Percentiles rank a stretch among this genome's conserved stretches.
phyloP scores from a whole-genome alignment of 2,888 invertebrate species.

The Ctena decussata region DNA sequence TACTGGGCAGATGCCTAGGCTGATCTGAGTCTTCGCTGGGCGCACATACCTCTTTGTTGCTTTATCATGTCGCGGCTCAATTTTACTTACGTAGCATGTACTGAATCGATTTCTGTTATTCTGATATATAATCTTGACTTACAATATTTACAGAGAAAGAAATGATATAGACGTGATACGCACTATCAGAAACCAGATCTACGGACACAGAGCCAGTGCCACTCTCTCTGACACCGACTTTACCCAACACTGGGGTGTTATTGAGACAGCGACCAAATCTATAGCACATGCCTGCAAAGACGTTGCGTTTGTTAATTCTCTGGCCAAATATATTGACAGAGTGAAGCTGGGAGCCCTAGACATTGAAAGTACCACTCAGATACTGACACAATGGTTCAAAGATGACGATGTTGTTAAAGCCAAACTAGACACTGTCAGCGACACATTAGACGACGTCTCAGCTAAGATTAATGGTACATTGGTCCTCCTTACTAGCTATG shows the following conservation, averaged over 20 bases:
- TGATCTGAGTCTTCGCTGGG: no score
- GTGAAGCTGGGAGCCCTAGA: not conserved
- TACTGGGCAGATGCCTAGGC: no score
- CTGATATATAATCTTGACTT: no score
- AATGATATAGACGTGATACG: not conserved
- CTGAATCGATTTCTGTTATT: no score
- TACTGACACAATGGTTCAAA: not conserved
- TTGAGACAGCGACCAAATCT: not conserved
- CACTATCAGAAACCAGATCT: not conserved
- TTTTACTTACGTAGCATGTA: no score
- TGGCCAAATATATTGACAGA: not conserved
- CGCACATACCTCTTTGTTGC: no score
- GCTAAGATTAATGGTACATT: not conserved
- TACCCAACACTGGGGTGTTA: not conserved
- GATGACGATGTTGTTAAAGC: not conserved
- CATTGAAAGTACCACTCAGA: not conserved
- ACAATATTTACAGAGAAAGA: no score
- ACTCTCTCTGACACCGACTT: not conserved
- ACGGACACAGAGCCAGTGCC: constrained; percentile 4
- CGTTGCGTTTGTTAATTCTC: not conserved
- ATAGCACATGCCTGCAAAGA: not conserved
- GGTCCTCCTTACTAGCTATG: no score
- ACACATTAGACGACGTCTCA: not conserved
- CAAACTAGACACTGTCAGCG: not conserved
- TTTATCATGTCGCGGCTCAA: no score